Base-by-base conservation (phyloP, 2,113 vertebrate species). In the Crocuta crocuta region DNA sequence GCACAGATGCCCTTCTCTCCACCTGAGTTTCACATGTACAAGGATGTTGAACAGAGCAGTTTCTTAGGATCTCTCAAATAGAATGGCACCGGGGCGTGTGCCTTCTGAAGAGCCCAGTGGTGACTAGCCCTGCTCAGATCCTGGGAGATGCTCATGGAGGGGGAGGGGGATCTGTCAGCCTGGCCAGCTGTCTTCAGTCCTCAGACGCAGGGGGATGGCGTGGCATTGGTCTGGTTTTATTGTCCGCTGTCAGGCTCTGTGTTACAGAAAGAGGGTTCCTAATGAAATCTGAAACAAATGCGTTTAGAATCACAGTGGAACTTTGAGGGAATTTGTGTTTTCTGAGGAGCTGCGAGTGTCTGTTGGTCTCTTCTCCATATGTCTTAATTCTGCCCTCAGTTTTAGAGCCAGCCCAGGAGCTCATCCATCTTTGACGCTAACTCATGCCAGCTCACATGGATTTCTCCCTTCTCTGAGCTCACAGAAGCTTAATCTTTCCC, bases 261-360 rank as follows among this genome's bases (percentile, higher is more conserved):
- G 71, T 17, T 80, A 4, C 31, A 55, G 31, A 63, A 45, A 33
- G 35, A 55, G 17, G 28, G 16, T 55, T 89, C 58, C 45, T 70
- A 45, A 13, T 82, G n/a, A 48, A 61, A 76, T 84, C 55, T 92
- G 66, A 74, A 91, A 21, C 65, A 55, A 91, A 65, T 53, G 28
- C 28, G 61, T 15, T 93, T 79, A 63, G 50, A 93, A n/a, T 92
- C 35, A 23, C n/a, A 45, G 35, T 4, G 48, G 43, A 55, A 88
- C 11, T 93, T 94, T 17, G 21, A 74, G 84, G 45, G 66, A 84
- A 31, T 90, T 87, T 66, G 10, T 93, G 70, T 84, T 94, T 76
- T 58, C 74, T 26, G 39, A 43, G 78, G 39, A 89, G 61, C 66
- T 31, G 19, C n/a, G 48, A 13, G 26, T 39, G 4, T 53, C 61